A percentile compares a stretch with the other conserved stretches of the same genome.
These are phyloP conservation scores for Cyanoliseus patagonus DNA, from an alignment of 2,113 vertebrate species.

Conservation along the genomic window DNA sequence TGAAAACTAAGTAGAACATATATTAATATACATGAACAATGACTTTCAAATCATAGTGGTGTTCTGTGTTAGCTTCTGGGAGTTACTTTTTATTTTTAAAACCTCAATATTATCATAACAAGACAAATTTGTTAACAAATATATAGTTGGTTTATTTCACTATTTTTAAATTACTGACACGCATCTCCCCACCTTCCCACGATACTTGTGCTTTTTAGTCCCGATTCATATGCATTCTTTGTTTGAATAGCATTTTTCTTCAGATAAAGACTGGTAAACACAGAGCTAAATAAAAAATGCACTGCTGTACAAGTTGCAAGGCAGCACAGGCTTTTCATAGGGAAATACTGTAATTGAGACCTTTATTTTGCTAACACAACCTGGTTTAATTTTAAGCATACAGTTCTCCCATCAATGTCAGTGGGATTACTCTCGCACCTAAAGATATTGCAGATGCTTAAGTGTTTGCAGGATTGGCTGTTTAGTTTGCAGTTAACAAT, in stretches of 20 bases:
- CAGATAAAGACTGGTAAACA: not conserved
- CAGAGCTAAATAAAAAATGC: not conserved
- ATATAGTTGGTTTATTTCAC: not conserved
- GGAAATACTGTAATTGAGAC: not conserved
- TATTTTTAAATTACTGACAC: not conserved
- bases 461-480: not conserved
- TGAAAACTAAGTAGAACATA: not conserved
- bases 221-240: not conserved
- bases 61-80: not conserved
- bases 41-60: not conserved
- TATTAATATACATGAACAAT: not conserved
- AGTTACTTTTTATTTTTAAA: not conserved
- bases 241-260: not conserved
- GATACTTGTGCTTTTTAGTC: not conserved
- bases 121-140: not conserved
- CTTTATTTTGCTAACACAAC: not conserved
- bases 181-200: not conserved
- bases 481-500: constrained; percentile 18
- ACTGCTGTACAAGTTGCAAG: not conserved
- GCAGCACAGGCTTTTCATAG: not conserved
- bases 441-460: constrained; percentile 8
- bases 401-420: not conserved
- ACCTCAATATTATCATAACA: not conserved
- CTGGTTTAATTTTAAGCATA: not conserved
- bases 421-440: not conserved